These are phyloP conservation scores for Muscicapa comitata DNA, from an alignment of 2,797 vertebrate genomes.

Conservation along the genomic window DNA sequence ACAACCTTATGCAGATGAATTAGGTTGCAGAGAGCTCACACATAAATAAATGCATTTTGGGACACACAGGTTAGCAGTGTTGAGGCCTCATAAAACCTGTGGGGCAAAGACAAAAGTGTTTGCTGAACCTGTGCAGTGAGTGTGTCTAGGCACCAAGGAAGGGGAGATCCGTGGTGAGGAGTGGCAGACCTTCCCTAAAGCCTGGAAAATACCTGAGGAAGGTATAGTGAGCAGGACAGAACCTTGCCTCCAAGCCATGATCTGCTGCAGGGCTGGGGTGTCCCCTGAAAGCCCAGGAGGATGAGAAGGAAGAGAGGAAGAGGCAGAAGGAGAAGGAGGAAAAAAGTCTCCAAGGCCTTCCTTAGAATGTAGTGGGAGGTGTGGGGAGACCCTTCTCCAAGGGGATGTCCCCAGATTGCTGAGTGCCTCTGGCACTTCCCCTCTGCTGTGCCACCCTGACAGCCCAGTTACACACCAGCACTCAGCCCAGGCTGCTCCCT, in stretches of 20 bases:
- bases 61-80: background rate
- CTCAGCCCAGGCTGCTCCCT: background rate
- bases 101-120: background rate
- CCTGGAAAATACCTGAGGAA: background rate
- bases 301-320: background rate
- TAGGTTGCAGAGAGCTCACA: background rate
- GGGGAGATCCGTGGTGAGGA: background rate
- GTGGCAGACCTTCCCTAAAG: background rate
- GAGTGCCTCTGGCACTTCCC: background rate
- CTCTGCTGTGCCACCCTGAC: background rate
- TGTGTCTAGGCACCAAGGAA: background rate
- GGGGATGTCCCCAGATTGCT: background rate
- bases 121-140: background rate
- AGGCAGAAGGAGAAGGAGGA: background rate
- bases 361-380: background rate
- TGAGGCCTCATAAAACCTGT: background rate
- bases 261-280: background rate
- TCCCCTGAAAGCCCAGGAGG: background rate
- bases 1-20: background rate
- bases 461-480: background rate
- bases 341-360: background rate
- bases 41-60: background rate
- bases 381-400: background rate
- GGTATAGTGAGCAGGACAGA: background rate
- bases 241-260: background rate